Base-by-base conservation (phyloP, 2,113 vertebrate genomes). In the Sinocyclocheilus maitianheensis region DNA sequence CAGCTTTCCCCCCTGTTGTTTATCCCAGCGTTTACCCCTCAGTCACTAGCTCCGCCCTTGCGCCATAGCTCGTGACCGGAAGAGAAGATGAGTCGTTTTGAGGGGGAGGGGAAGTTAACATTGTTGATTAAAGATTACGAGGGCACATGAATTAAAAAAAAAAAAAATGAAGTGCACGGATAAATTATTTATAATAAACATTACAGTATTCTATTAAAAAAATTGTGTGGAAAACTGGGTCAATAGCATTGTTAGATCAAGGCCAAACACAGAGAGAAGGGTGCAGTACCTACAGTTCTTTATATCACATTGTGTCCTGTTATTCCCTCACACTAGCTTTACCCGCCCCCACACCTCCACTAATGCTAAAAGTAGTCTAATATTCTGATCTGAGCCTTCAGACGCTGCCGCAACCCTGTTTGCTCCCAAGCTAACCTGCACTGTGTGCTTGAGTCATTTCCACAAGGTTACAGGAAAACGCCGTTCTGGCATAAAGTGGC, bases 401-500 rank as follows among this genome's bases (percentile, higher is more conserved):
- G 48, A 6, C 1, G 3, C 26, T 40, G 69, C 8, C 22, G 9
- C 51, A 62, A 22, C 34, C 55, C 16, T 58, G 76, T 58, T 78
- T 78, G 16, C 34, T 76, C 20, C 13, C 5, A 12, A 16, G 26
- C 14, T 30, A 46, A 72, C 74, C 24, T 72, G 18, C 58, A 1
- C n/a, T 55, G 34, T 22, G 74, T 74, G 43, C 43, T 55, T 53
- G 14, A 11, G 53, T 84, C 13, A 87, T 46, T 84, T 75, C 5
- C 22, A 65, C 86, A 84, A 81, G 77, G 77, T 80, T 75, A 82
- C 71, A 67, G 86, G 62, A 81, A 83, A 87, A 16, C 24, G 20
- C 48, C 30, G 20, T 60, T 87, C 22, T 48, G 24, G 43, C 55
- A 22, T 16, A 76, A 84, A 81, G 30, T 30, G 10, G 40, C 37